Evolutionary conservation across 2,797 vertebrate genomes (phyloP), one percentile per base, ranked within the genome.

Genomic region (Sparidentex hasta): DNA sequence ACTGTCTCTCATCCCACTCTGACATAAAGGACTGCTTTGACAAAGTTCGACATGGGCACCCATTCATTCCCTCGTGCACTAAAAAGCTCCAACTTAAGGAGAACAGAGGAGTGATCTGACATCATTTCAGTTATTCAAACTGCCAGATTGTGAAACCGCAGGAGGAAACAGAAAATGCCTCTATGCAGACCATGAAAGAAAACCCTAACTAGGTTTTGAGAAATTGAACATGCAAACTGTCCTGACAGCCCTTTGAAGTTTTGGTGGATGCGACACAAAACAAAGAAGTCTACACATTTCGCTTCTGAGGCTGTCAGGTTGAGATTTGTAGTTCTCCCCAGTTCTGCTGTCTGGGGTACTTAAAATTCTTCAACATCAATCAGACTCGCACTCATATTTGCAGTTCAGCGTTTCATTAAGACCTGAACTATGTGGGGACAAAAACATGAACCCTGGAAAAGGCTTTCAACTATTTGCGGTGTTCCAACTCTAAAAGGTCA

Each of bases 191-290:
- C 63, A 61, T 70, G 63, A 79, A 68, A 85, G 64, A 46, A 74
- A 80, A 67, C 38, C 27, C 65, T 65, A 71, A 71, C 55, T 20
- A 38, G 66, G 51, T 76, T 84, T 66, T 27, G 51, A 79, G 54
- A 75, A 76, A 81, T 33, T 54, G 68, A 55, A 47, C 43, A 78
- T 72, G 65, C 71, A 74, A 57, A 81, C 77, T 54, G 69, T 72
- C 58, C 62, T 75, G 50, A 84, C 81, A 80, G 71, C 44, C 38
- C 71, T 91, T 87, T 88, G 68, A 87, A 79, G 82, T 82, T 85
- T 23, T 76, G 27, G 27, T 75, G 80, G 85, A 86, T 61, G 78
- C 4, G 56, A 68, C 59, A 68, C 47, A 29, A 25, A 67, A 20
- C 23, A 78, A 50, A 56, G 9, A 80, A 48, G 21, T 25, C 51